These are phyloP conservation scores for Lasioglossum vierecki DNA, from an alignment of 2,888 invertebrate genomes.

Conservation along the genomic window DNA sequence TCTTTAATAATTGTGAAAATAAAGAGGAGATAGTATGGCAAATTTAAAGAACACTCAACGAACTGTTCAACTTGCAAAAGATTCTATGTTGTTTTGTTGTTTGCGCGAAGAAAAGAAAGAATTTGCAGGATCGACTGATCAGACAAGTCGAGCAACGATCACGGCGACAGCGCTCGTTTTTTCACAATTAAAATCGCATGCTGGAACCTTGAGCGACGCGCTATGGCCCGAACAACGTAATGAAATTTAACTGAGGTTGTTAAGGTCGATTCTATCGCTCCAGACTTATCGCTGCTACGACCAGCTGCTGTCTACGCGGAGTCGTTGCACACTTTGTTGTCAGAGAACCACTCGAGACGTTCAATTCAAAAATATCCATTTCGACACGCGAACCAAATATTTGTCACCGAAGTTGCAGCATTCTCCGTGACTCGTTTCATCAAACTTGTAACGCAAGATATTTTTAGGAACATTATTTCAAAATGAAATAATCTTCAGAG, in stretches of 20 bases:
- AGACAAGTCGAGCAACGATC: conserved; percentile 38
- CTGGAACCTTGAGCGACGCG: conserved; percentile 44
- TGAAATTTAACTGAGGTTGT: conserved; percentile 67
- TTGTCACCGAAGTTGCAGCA: not conserved
- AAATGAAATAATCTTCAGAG: no score
- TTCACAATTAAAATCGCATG: conserved; percentile 61
- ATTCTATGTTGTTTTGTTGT: not conserved
- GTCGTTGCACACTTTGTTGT: conserved; percentile 13
- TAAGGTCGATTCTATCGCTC: conserved; percentile 64
- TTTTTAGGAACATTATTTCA: no score
- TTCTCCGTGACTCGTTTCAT: not conserved
- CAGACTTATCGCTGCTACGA: conserved; percentile 32
- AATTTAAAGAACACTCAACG: no score
- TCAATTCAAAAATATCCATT: not conserved
- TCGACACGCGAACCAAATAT: not conserved
- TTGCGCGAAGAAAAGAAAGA: not conserved
- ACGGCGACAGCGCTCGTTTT: conserved; percentile 45
- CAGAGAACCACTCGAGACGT: not conserved
- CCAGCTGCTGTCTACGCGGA: conserved; percentile 26
- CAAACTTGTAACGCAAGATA: not conserved
- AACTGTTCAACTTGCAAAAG: not conserved
- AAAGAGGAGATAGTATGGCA: no score
- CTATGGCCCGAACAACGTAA: conserved; percentile 45
- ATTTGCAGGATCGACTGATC: not conserved
- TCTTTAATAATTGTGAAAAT: not conserved